These are phyloP conservation scores for Thunnus maccoyii DNA, from an alignment of 2,113 vertebrate genomes.

Conservation along the genomic window DNA sequence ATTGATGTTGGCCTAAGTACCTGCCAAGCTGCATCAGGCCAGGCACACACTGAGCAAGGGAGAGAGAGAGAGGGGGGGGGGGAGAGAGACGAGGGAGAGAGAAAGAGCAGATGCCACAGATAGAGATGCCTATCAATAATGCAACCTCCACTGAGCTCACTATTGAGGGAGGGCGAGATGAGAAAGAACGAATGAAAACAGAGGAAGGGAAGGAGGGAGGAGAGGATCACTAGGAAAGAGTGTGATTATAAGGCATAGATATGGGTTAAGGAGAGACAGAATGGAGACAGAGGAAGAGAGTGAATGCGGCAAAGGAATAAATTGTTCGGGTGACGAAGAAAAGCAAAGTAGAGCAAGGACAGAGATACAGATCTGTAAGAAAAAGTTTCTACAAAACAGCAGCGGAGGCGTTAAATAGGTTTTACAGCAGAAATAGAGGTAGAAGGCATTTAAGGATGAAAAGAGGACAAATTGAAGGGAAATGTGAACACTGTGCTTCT, in stretches of 20 bases:
- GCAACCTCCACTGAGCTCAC: slow-evolving; percentile 74
- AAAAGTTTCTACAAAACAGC: background rate
- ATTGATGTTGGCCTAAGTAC: slow-evolving; percentile 81
- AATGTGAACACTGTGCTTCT: background rate
- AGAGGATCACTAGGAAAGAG: slow-evolving; percentile 28
- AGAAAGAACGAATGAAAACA: slow-evolving; percentile 29
- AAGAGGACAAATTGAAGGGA: background rate
- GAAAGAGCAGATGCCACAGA: slow-evolving; percentile 82
- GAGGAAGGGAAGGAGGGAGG: slow-evolving; percentile 15
- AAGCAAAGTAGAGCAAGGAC: background rate
- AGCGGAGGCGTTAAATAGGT: background rate
- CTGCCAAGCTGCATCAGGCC: slow-evolving; percentile 77
- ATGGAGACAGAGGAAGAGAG: background rate
- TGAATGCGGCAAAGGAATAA: background rate
- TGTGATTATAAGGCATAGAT: slow-evolving; percentile 30
- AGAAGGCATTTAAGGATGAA: background rate
- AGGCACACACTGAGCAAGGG: slow-evolving; percentile 47
- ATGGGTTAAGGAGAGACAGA: background rate
- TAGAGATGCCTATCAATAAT: slow-evolving; percentile 87
- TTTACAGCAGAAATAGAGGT: background rate
- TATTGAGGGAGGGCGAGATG: slow-evolving; percentile 49
- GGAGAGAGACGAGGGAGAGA: slow-evolving; percentile 21
- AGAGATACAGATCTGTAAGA: slow-evolving; percentile 10
- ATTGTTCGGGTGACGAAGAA: background rate
- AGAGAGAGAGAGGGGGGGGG: slow-evolving; percentile 31